phyloP scores from a whole-genome alignment of 2,113 vertebrate species.

The Siniperca chuatsi region DNA sequence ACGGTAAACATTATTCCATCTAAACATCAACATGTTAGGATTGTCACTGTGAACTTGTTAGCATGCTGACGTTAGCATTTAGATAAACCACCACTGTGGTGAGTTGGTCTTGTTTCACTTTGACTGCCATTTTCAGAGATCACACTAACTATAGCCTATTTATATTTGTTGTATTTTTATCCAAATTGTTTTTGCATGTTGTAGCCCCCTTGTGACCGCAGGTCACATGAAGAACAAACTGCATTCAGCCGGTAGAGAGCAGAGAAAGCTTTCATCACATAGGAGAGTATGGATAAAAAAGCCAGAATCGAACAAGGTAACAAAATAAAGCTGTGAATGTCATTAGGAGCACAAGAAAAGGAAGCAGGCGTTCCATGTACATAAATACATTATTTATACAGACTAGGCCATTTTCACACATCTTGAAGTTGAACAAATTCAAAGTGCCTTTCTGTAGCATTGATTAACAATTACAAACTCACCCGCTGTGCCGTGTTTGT shows the following conservation, averaged over 20 bases:
- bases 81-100: neutral
- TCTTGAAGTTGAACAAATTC: neutral
- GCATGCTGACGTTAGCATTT: neutral
- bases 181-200: constrained; percentile 3
- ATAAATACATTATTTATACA: constrained; percentile 1
- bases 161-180: neutral
- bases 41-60: neutral
- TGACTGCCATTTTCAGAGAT: neutral
- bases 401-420: neutral
- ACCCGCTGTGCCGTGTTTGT: neutral
- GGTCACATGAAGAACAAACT: neutral
- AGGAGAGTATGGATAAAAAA: neutral
- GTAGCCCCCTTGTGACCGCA: constrained; percentile 8
- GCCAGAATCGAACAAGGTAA: neutral
- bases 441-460: neutral
- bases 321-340: neutral
- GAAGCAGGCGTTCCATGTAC: neutral
- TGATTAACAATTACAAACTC: constrained; percentile 9
- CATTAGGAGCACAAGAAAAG: neutral
- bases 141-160: neutral
- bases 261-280: neutral
- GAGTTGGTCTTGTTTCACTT: neutral
- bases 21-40: neutral
- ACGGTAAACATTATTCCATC: neutral
- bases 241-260: neutral